Evolutionary conservation across 2,888 invertebrate species (phyloP), one percentile per base, ranked within the genome.

Genomic region (Ecdyonurus torrentis): DNA sequence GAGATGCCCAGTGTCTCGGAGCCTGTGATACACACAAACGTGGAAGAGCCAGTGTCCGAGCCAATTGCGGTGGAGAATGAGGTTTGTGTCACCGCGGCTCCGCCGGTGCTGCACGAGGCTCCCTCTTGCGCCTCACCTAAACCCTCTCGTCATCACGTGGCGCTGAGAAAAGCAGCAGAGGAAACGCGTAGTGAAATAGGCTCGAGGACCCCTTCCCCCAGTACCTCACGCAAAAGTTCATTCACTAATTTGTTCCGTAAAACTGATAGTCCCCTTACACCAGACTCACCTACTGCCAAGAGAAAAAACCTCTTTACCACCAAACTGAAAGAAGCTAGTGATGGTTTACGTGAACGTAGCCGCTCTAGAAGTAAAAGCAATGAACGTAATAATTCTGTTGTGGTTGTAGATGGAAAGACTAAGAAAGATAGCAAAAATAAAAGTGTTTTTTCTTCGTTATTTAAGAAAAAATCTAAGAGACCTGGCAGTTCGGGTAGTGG

Each of bases 171-270:
- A 65, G 66, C 10, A 7, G 58, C 58, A 10, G 62, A 62, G 25
- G 63, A 63, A 15, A 53, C 25, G 5, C 25, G 24, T 18, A 63
- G 53, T 10, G 71, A 65, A 72, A 72, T 66, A 70, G 74, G 74
- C 37, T 76, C 76, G 2, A 70, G 76, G 64, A 79, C 80, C 10
- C 89, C 89, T 0, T 89, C 90, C 1, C 89, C 89, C 0, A 79
- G 81, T 1, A 81, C 81, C 0, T 79, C 81, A 0, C 79, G 90
- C 52, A 88, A 89, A 73, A 89, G 87, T 69, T 90, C 89, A 37
- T 89, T 90, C 71, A 85, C 87, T 64, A 89, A 89, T 2, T 74
- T 91, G 58, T 91, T 91, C 71, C 84, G 86, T 72, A 84, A 87
- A 66, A 83, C 84, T 68, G 86, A 84, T 69, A 80, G 80, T 22